Evolutionary conservation across 2,888 invertebrate genomes (phyloP), one percentile per base, ranked within the genome.

Genomic region (Priocnemis perturbator): DNA sequence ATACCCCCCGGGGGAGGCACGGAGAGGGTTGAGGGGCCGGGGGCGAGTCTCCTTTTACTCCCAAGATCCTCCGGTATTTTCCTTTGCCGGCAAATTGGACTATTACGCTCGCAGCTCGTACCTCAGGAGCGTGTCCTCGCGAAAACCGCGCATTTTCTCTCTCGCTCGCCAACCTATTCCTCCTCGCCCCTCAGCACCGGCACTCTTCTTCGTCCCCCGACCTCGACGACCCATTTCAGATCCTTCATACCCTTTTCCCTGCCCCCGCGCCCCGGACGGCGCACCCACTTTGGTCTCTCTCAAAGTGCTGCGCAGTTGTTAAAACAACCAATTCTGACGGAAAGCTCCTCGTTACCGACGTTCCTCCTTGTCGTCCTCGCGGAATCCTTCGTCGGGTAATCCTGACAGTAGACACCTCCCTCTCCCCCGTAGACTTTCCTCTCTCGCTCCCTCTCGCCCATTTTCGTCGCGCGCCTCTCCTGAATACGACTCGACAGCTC

Each of bases 81-180:
- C 81, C 82, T 84, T 86, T 86, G 79, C 82, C 74, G 71, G 76
- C 78, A 85, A 86, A 87, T 87, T 86, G 85, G 84, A 85, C 85
- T 85, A 85, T 87, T 83, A 84, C 85, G 75, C 63, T 69, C 66
- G 74, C 69, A 75, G 74, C 53, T 64, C 64, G 61, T 68, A 71
- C 71, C 71, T 75, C 64, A 37, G 68, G 52, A 64, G 57, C 74
- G 78, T 64, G 68, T 78, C 70, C 69, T 77, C 73, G 73, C 70
- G 75, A 81, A 71, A 72, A 72, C 73, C 76, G 72, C 74, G 74
- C 74, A 80, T 78, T 80, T 74, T 75, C 79, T 71, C 70, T 68
- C 67, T n/a, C 57, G 56, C 65, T 64, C 65, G 11, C 17, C 23
- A 56, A 19, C 19, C 15, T 1, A 2, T 58, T 52, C 59, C 55